Evolutionary conservation across 37 sponge, comb jelly and placozoan genomes (phyloP), one percentile per base, ranked within the genome.

Genomic region (Mnemiopsis leidyi): DNA sequence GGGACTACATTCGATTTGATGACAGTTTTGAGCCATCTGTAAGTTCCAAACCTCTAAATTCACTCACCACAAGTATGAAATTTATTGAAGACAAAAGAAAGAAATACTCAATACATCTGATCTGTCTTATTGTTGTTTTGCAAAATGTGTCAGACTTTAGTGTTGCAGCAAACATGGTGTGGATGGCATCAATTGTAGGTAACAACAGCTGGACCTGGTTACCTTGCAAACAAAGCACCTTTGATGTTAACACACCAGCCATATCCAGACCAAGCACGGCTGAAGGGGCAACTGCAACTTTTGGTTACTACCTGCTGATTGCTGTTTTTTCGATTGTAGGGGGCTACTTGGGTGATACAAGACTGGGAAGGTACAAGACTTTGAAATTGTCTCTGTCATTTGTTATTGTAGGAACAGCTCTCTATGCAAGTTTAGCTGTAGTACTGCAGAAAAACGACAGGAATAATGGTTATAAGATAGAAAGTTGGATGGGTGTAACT

Each of bases 81-180:
- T 69, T 28, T 20, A 25, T 69, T 1, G 73, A 69, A 20, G 29
- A 69, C 21, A 69, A 21, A 69, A 69, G 73, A 25, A 69, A 69
- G 21, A 21, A 25, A 20, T 69, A 28, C 29, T 21, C 73, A 69
- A 69, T 69, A 23, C 73, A 21, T 28, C 29, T 69, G 9, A 25
- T 69, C 2, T 69, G 73, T 20, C 28, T 21, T 3, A 69, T 69
- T 25, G 29, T 69, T 25, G 21, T 69, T 69, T 25, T 69, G 21
- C 73, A 69, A 25, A 69, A 69, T 25, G 29, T 69, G 24, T 69
- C 73, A 69, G 73, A 69, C n/a, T 69, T 69, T 25, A 69, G 73
- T 20, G 73, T 69, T 21, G 9, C 29, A 25, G 24, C 73, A 69
- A 69, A 69, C 21, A 69, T 69, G 73, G 73, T 69, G 21, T 69